Evolutionary conservation across 1,140 invertebrate genomes (phyloP), one percentile per base, ranked within the genome.

Genomic region (Caligus rogercresseyi): DNA sequence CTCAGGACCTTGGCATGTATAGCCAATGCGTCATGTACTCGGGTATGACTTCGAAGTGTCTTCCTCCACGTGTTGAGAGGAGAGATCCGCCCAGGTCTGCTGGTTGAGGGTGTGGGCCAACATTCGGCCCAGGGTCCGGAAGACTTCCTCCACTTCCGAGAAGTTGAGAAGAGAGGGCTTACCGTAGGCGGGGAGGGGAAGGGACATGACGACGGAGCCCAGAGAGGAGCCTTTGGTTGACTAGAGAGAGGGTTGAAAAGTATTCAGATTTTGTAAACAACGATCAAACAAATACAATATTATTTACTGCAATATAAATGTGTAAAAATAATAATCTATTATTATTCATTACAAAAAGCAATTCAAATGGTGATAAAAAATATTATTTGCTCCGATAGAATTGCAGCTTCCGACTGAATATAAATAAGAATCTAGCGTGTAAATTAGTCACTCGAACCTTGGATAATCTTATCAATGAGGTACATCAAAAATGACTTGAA

Each of bases 41-140:
- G 0, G 83, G 80, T 52, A 83, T 83, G 0, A 91, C 80, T 69
- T 84, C 81, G 0, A 84, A 13, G 85, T 84, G 74, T 95, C 92
- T 87, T 87, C 92, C 74, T 95, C 90, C 0, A 94, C 89, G 0
- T 81, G 84, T 1, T 87, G 72, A 1, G 89, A 89, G 4, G 86
- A 78, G 0, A 91, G 78, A 72, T 91, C 86, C n/a, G 80, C 77
- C 69, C 89, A 90, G 1, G 82, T 81, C 0, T 83, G 81, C 70
- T 79, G 81, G 1, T 85, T 85, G 24, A 95, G 72, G 63, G 91
- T 71, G 74, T 89, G 83, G 68, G 91, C 85, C 7, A 96, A 72
- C 0, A 81, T 77, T 67, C 84, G 80, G 3, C 91, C 91, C 74
- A 95, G 89, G 76, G 15, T 18, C 16, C 61, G 15, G 18, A 63